These are phyloP conservation scores for Leptodirus hochenwartii DNA, from an alignment of 2,888 invertebrate species.

Conservation along the genomic window DNA sequence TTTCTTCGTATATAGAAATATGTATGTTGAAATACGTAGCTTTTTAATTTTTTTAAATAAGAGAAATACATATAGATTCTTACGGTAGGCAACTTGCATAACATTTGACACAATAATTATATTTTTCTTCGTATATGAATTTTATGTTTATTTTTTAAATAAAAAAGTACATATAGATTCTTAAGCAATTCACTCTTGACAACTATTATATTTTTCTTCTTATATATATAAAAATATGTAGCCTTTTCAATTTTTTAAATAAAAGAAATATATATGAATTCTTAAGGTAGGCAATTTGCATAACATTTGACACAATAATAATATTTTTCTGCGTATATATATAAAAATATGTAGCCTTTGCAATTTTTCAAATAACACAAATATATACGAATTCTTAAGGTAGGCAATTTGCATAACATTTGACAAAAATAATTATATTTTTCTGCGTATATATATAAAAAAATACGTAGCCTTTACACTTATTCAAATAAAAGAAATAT, in stretches of 20 bases:
- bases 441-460: neutral
- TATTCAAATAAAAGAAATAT: neutral
- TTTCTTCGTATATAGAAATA: too few relatives aligned
- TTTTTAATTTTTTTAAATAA: slow-evolving; percentile 1
- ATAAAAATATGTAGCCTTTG: neutral
- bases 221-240: slow-evolving; percentile 1
- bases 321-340: neutral
- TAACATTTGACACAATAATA: too few relatives aligned
- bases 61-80: neutral
- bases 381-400: neutral
- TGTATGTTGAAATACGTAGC: too few relatives aligned
- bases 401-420: neutral
- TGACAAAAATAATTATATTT: too few relatives aligned
- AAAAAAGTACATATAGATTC: too few relatives aligned
- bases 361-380: neutral
- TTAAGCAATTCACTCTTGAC: too few relatives aligned
- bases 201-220: neutral
- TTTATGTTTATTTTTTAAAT: too few relatives aligned
- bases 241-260: neutral
- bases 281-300: neutral
- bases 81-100: neutral
- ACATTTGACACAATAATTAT: too few relatives aligned
- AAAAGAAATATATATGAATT: neutral
- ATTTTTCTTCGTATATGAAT: neutral
- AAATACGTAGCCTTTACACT: neutral